A percentile compares a stretch with the other conserved stretches of the same genome.
Evolutionary conservation across 2,113 vertebrate species (phyloP).

Genomic region (Chiloscyllium plagiosum): DNA sequence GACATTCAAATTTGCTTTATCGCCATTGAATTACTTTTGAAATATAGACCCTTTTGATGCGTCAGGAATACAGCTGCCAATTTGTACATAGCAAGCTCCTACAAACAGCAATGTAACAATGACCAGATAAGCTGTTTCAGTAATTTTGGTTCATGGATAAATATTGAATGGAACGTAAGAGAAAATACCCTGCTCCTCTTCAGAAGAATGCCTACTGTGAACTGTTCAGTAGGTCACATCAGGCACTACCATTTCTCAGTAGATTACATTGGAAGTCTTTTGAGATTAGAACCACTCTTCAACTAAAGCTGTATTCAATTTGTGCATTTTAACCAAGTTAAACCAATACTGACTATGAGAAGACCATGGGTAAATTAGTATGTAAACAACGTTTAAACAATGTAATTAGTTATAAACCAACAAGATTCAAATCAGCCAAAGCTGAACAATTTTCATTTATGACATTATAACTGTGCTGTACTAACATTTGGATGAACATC

Average conservation of each 20-base stretch:
- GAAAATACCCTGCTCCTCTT: not conserved
- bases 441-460: not conserved
- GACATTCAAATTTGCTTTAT: not conserved
- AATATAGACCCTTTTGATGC: not conserved
- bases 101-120: not conserved
- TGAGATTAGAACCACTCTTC: not conserved
- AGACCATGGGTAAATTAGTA: not conserved
- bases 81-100: not conserved
- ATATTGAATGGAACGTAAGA: not conserved
- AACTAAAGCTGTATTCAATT: not conserved
- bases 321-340: not conserved
- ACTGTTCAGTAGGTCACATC: not conserved
- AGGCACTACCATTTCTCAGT: not conserved
- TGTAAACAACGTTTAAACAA: not conserved
- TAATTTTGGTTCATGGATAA: not conserved
- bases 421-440: not conserved
- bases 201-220: not conserved
- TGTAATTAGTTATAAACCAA: not conserved
- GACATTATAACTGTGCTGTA: not conserved
- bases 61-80: no score
- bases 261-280: not conserved
- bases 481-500: not conserved
- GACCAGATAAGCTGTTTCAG: not conserved
- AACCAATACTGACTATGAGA: not conserved
- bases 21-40: not conserved